These are phyloP conservation scores for Xanthia togata DNA, from an alignment of 2,888 invertebrate species.

Conservation along the genomic window DNA sequence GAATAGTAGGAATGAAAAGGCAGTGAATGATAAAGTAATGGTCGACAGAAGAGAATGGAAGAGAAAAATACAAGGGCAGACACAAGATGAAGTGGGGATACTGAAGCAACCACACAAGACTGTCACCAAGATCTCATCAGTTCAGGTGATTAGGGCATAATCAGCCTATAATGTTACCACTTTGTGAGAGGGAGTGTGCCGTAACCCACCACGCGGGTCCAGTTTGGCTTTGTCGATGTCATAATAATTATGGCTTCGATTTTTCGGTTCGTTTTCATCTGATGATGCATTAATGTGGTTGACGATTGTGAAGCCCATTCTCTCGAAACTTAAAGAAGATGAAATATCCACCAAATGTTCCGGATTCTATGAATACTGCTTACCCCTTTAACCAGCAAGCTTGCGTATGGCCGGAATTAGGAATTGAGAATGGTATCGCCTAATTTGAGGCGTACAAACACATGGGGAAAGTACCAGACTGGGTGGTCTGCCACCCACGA, in stretches of 20 bases:
- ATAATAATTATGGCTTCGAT: not conserved
- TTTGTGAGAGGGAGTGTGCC: not conserved
- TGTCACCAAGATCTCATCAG: not conserved
- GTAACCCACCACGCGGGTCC: not conserved
- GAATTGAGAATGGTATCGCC: conserved; percentile 69
- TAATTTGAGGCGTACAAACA: conserved; percentile 75
- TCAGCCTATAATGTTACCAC: not conserved
- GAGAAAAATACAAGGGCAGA: too few relatives aligned
- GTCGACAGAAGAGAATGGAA: not conserved
- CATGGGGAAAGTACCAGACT: conserved; percentile 68
- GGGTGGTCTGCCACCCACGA: conserved; percentile 88
- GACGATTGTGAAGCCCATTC: not conserved
- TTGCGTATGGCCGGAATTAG: conserved; percentile 69
- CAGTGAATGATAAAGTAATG: not conserved
- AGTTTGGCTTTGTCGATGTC: not conserved
- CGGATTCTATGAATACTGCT: conserved; percentile 34
- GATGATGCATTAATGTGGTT: too few relatives aligned
- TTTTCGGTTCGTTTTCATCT: not conserved
- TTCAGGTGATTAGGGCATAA: not conserved
- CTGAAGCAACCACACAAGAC: not conserved
- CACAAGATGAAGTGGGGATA: not conserved
- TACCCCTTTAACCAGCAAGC: conserved; percentile 36
- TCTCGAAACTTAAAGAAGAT: not conserved
- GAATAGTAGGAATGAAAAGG: not conserved
- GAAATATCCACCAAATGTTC: not conserved